Percentiles rank a stretch among this genome's conserved stretches.
Conservation (phyloP, 2,797 vertebrate species). For the Falco novaeseelandiae region DNA sequence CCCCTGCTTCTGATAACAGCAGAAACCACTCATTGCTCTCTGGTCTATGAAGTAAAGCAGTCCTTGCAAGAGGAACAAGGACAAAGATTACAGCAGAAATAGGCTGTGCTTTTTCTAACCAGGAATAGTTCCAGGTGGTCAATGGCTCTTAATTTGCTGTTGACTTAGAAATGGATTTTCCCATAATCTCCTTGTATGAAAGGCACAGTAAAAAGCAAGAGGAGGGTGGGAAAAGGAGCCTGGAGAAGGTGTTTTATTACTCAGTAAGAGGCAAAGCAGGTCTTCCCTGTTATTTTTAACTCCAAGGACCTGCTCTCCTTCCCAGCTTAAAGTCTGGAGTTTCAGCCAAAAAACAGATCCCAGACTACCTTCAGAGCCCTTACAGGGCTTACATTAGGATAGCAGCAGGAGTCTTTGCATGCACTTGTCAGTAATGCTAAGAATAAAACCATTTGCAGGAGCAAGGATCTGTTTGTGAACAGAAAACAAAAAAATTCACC, state of each 20-base stretch:
- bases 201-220: not conserved
- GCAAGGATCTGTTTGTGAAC: accelerated
- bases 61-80: not conserved
- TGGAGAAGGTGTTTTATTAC: not conserved
- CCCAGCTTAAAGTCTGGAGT: not conserved
- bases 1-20: not conserved
- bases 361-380: not conserved
- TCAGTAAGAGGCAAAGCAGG: not conserved
- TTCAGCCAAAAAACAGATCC: not conserved
- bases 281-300: not conserved
- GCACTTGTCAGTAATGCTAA: not conserved
- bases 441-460: not conserved
- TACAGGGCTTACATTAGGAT: not conserved
- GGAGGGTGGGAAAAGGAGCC: not conserved
- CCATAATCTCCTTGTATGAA: not conserved
- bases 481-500: not conserved
- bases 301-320: conserved; percentile 25
- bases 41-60: not conserved
- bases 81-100: not conserved
- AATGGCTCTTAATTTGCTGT: not conserved
- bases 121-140: not conserved
- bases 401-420: not conserved
- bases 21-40: not conserved
- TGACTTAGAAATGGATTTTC: conserved; percentile 28
- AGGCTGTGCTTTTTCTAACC: not conserved